Conservation (phyloP, 2,797 vertebrate species). For the Crenichthys baileyi region DNA sequence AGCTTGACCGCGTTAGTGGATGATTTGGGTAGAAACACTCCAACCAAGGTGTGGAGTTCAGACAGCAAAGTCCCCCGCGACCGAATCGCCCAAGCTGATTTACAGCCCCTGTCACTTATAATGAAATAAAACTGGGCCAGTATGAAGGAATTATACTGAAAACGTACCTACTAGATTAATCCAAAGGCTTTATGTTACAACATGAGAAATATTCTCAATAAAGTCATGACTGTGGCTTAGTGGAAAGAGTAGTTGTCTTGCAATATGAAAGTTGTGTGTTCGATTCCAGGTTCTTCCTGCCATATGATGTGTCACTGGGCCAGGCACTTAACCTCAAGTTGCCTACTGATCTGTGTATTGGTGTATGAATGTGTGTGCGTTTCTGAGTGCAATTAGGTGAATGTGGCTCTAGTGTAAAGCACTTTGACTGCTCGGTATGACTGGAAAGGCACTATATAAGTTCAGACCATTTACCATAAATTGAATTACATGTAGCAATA, state of each 20-base stretch:
- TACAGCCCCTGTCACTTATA: constrained; percentile 66
- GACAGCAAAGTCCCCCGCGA: constrained; percentile 62
- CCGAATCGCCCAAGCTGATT: constrained; percentile 67
- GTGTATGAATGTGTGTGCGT: too few species aligned
- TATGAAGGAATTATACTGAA: constrained; percentile 65
- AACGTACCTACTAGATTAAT: constrained; percentile 47
- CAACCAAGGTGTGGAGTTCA: constrained; percentile 56
- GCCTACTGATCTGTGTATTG: too few species aligned
- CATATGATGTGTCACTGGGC: too few species aligned
- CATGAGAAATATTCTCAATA: constrained; percentile 21
- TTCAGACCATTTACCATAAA: constrained; percentile 29
- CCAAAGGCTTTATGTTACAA: constrained; percentile 25
- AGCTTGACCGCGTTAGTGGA: constrained; percentile 11
- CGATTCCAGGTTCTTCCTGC: too few species aligned
- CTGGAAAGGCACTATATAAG: too few species aligned
- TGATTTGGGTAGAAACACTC: constrained; percentile 34
- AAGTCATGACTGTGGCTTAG: not conserved
- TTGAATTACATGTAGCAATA: constrained; percentile 8
- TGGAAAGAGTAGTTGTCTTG: too few species aligned
- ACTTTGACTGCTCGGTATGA: too few species aligned
- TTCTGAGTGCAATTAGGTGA: too few species aligned
- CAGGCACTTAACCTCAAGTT: too few species aligned
- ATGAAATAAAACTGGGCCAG: constrained; percentile 73
- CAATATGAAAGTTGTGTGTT: too few species aligned
- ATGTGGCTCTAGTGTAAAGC: too few species aligned